Evolutionary conservation across 1,140 invertebrate genomes (phyloP).

Genomic region (Ephestia elutella): DNA sequence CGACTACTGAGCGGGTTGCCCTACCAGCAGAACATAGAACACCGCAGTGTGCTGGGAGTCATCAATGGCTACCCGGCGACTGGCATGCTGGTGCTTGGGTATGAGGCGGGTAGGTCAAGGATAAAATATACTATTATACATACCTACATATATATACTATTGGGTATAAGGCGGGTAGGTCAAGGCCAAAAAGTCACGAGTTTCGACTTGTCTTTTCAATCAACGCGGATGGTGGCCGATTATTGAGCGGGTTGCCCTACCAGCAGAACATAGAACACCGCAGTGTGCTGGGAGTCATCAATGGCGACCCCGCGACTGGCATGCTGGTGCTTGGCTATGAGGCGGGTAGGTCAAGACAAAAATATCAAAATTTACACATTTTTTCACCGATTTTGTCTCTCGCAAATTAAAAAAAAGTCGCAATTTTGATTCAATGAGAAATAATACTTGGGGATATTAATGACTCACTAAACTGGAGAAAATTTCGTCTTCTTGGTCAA

Average conservation of each 20-base stretch:
- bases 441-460: too few species aligned
- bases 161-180: too few species aligned
- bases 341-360: background rate
- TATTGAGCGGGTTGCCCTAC: slow-evolving; percentile 33
- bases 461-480: too few species aligned
- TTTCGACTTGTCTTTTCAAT: slow-evolving; percentile 43
- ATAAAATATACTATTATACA: too few species aligned
- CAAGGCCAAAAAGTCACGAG: slow-evolving; percentile 22
- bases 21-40: slow-evolving; percentile 30
- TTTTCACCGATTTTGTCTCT: too few species aligned
- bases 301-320: slow-evolving; percentile 42
- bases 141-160: too few species aligned
- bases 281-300: slow-evolving; percentile 32
- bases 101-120: slow-evolving; percentile 13
- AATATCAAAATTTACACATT: too few species aligned
- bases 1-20: slow-evolving; percentile 32
- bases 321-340: slow-evolving; percentile 43
- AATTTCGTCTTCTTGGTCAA: too few species aligned
- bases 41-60: slow-evolving; percentile 29
- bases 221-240: slow-evolving; percentile 29
- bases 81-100: slow-evolving; percentile 44
- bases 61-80: slow-evolving; percentile 44
- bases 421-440: too few species aligned
- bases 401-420: too few species aligned
- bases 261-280: slow-evolving; percentile 34